A percentile compares a stretch with the other conserved stretches of the same genome.
Conservation (phyloP, 2,888 invertebrate genomes). For the Oligia latruncula region DNA sequence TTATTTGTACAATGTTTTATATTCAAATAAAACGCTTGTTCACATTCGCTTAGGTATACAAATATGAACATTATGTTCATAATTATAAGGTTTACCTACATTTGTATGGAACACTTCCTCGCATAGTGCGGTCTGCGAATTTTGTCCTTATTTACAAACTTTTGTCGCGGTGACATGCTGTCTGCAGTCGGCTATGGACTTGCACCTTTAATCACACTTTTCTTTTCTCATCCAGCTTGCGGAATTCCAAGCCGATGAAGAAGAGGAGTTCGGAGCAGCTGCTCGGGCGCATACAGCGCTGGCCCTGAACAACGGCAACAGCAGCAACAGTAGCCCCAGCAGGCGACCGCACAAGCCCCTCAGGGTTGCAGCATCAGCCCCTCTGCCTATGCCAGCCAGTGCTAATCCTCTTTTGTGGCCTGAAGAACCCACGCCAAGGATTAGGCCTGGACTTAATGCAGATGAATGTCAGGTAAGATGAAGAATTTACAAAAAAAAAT, state of each 20-base stretch:
- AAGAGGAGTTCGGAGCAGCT: conserved; percentile 79
- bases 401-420: conserved; percentile 81
- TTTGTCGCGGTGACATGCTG: no score
- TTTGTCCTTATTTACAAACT: no score
- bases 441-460: conserved; percentile 77
- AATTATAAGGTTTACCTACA: no score
- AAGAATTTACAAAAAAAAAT: no score
- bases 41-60: no score
- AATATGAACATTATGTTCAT: no score
- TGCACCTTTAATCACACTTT: background rate
- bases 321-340: conserved; percentile 45
- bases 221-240: conserved; percentile 75
- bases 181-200: no score
- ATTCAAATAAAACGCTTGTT: no score
- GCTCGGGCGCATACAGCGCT: conserved; percentile 61
- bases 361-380: conserved; percentile 81
- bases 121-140: no score
- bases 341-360: conserved; percentile 60
- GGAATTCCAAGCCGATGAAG: conserved; percentile 87
- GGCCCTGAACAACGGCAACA: conserved; percentile 42
- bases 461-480: conserved; percentile 83
- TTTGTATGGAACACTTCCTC: no score
- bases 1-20: no score
- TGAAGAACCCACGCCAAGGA: conserved; percentile 78
- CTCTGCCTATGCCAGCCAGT: conserved; percentile 77